Evolutionary conservation across 2,113 vertebrate genomes (phyloP).

Genomic region (Lutjanus erythropterus): DNA sequence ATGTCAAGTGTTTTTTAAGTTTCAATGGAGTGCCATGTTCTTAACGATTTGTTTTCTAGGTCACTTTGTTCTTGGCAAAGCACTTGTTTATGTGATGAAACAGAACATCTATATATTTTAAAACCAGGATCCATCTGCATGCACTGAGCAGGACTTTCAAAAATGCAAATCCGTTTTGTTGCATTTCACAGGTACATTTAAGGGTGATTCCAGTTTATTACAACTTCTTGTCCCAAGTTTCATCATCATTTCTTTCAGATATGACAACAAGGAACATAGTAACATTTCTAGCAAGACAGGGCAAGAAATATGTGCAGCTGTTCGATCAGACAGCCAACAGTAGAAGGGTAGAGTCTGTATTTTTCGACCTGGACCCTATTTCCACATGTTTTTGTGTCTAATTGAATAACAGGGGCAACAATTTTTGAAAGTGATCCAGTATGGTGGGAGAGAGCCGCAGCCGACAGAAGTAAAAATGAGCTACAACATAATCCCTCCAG

Average conservation of each 20-base stretch:
- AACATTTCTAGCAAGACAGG: background rate
- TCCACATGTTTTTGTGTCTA: too few species aligned
- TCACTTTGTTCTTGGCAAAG: background rate
- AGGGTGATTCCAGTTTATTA: constrained; percentile 11
- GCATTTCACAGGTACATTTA: background rate
- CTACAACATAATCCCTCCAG: too few species aligned
- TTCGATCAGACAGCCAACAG: background rate
- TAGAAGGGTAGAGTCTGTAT: too few species aligned
- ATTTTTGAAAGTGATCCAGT: too few species aligned
- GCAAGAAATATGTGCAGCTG: background rate
- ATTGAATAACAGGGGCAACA: too few species aligned
- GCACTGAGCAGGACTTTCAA: background rate
- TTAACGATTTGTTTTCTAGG: background rate
- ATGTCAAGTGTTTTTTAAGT: background rate
- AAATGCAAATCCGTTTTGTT: background rate
- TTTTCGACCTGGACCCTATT: too few species aligned
- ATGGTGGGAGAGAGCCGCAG: too few species aligned
- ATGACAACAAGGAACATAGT: background rate
- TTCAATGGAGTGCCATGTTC: background rate
- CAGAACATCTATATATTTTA: background rate
- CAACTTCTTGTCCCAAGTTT: background rate
- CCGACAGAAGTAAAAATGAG: too few species aligned
- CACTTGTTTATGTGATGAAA: background rate
- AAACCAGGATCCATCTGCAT: background rate
- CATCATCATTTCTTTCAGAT: background rate